Conservation (phyloP, 2,113 vertebrate genomes). For the Dendrocopos noguchii region DNA sequence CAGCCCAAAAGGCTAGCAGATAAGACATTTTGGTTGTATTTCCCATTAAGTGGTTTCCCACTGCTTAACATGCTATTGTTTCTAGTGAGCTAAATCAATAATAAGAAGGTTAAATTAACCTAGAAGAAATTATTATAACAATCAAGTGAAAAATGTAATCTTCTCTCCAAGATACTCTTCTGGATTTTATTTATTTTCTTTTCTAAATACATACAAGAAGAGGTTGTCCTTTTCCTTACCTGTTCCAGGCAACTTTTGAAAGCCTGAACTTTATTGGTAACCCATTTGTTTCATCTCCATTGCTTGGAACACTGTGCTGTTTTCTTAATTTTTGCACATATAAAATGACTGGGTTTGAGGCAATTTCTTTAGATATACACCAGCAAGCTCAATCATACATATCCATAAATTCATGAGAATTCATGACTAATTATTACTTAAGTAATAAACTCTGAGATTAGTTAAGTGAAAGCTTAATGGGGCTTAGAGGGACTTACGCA, state of each 20-base stretch:
- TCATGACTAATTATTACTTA: conserved; percentile 32
- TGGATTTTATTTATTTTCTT: neutral
- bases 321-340: neutral
- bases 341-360: neutral
- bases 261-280: neutral
- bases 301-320: neutral
- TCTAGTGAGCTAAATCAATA: neutral
- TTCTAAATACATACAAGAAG: neutral
- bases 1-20: neutral
- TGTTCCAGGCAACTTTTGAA: neutral
- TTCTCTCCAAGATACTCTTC: neutral
- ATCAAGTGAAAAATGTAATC: neutral
- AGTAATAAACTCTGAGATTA: conserved; percentile 10
- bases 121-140: neutral
- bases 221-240: neutral
- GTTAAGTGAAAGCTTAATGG: conserved; percentile 25
- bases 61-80: neutral
- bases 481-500: conserved; percentile 10
- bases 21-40: neutral
- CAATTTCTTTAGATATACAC: neutral
- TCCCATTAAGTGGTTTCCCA: neutral
- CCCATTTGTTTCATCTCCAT: neutral
- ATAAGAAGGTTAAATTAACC: neutral
- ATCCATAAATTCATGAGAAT: conserved; percentile 10
- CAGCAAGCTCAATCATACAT: neutral